phyloP scores from a whole-genome alignment of 2,888 invertebrate genomes.

The Andrena marginata region DNA sequence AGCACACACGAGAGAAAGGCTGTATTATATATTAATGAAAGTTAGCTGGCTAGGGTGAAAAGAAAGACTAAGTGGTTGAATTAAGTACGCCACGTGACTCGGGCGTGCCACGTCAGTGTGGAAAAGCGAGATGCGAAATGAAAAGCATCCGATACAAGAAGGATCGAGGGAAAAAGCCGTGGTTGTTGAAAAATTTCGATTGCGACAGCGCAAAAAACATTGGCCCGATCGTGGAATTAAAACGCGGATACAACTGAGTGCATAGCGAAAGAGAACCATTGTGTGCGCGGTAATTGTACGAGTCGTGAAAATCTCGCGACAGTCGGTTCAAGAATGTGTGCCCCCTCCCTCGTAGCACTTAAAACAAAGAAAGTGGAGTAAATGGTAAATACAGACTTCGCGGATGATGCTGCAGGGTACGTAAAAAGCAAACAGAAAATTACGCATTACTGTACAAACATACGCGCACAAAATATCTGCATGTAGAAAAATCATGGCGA shows the following conservation, averaged over 20 bases:
- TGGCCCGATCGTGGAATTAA: not conserved
- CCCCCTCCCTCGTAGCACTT: constrained; percentile 38
- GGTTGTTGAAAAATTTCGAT: not conserved
- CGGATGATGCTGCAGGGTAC: not conserved
- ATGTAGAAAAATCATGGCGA: not conserved
- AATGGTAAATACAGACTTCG: not conserved
- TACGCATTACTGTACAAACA: constrained; percentile 9
- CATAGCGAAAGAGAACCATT: too few relatives aligned
- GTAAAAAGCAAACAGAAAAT: constrained; percentile 13
- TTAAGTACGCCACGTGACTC: not conserved
- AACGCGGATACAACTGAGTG: not conserved
- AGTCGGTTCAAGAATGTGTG: constrained; percentile 40
- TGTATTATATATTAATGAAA: not conserved
- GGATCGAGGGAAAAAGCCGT: too few relatives aligned
- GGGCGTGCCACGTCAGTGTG: not conserved
- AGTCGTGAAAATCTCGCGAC: not conserved
- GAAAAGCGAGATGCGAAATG: not conserved
- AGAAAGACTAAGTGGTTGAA: not conserved
- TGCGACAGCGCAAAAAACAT: not conserved
- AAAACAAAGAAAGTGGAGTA: constrained; percentile 14
- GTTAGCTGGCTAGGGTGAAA: not conserved
- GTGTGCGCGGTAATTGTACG: not conserved
- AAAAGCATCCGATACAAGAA: not conserved
- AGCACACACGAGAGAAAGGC: not conserved
- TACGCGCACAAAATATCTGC: not conserved